Evolutionary conservation across 2,888 invertebrate genomes (phyloP), one percentile per base, ranked within the genome.

Genomic region (Nycteola revayana): DNA sequence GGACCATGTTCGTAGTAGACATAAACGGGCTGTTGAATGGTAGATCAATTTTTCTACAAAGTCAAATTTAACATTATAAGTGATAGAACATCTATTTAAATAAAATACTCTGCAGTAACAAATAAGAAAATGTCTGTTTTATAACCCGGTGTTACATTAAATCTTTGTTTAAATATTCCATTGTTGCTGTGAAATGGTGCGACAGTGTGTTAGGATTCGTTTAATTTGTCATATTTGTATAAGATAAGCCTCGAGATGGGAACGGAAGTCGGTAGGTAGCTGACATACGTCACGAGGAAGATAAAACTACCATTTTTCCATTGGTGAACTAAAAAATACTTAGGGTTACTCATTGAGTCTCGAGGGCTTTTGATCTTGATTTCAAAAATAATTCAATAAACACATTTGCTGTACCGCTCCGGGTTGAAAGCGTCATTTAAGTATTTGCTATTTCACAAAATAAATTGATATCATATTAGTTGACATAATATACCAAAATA

Each of bases 141-240:
- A 35, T 35, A 35, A 24, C 31, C 21, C 11, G 9, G 18, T 25
- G 24, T 39, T 28, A 41, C 25, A 45, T 42, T 24, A 43, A 36
- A 34, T 26, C 38, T 42, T 48, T 47, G 43, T 47, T 40, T 43
- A 57, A 53, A 48, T 41, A 57, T 23, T n/a, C 26, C 39, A 55
- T 51, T 57, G 54, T 54, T 30, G 22, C 26, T 31, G 31, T 32
- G 31, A 40, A 40, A 28, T 28, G 36, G 30, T 24, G 17, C 26
- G 25, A 32, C 17, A 38, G 40, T 31, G 60, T 61, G 57, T 49
- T 50, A 53, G 55, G 60, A 63, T 63, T 60, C 63, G 70, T 76
- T 73, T 72, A 75, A 78, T 77, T 77, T 76, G 78, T 82, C 74
- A 81, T 81, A 84, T 85, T 85, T 85, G 75, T 54, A 42, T 55